Evolutionary conservation across 2,113 vertebrate species (phyloP), one percentile per base, ranked within the genome.

Genomic region (Athene noctua): DNA sequence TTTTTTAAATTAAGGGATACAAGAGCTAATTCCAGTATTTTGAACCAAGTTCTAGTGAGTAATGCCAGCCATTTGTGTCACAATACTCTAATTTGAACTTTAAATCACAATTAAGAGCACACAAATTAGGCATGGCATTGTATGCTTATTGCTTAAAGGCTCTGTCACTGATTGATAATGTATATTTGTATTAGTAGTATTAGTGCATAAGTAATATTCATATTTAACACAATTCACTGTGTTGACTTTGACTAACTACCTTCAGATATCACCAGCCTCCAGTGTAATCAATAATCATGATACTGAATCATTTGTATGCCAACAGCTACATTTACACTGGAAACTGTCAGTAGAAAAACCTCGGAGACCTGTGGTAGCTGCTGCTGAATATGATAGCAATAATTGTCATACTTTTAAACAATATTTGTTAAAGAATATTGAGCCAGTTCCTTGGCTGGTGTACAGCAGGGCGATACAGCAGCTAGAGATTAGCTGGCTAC

Each of bases 191-290:
- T 96, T 96, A 96, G 90, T 92, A 57, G 95, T 95, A 91, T 97
- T 97, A 96, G 84, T 82, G 71, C 52, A 30, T 85, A 71, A 96
- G 94, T 97, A 96, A 96, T 94, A 96, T 52, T 97, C 93, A 63
- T 95, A 97, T 91, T 97, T 97, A 97, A 83, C 67, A 94, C 89
- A 90, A 63, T 86, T 86, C 79, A 26, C 74, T 62, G 13, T 97
- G 95, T 97, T 97, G 96, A 97, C 96, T 97, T 97, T 97, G 94
- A 97, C 84, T 96, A 97, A 97, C 89, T 97, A 90, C 93, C 74
- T 96, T 91, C 93, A 97, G 96, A 97, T 96, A 97, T 78, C 94
- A 95, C 67, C 84, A 70, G 84, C 89, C 95, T 93, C 96, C 74
- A 36, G 94, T 94, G 96, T 96, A 96, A 97, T 97, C 95, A 91